phyloP scores from a whole-genome alignment of 2,888 invertebrate species.

The Drosophila maculinotata region DNA sequence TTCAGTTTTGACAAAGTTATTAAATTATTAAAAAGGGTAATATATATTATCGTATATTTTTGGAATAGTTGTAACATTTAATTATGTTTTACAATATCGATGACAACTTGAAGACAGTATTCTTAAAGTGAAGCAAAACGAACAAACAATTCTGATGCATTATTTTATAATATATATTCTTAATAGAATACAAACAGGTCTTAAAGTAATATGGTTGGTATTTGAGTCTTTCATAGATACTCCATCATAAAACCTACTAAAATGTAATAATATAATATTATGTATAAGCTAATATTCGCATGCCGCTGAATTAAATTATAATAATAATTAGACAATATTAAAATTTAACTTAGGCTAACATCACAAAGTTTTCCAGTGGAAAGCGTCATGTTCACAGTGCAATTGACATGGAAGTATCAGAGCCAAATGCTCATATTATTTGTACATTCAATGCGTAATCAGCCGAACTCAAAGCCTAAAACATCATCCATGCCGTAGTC shows the following conservation, averaged over 20 bases:
- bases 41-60: conserved; percentile 8
- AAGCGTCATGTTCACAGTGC: conserved; percentile 67
- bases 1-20: neutral
- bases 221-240: neutral
- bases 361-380: conserved; percentile 67
- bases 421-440: neutral
- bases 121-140: neutral
- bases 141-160: neutral
- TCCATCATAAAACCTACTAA: neutral
- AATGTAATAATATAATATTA: neutral
- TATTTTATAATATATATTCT: neutral
- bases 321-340: conserved; percentile 5
- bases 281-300: conserved; percentile 51
- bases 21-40: neutral
- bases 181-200: neutral
- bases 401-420: conserved; percentile 43
- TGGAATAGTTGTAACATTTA: conserved; percentile 4
- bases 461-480: conserved; percentile 91
- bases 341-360: conserved; percentile 51
- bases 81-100: neutral
- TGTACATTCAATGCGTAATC: conserved; percentile 13
- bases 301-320: conserved; percentile 14
- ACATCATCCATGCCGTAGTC: conserved; percentile 92
- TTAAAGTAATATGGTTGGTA: neutral
- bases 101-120: conserved; percentile 8